Base-by-base conservation (phyloP, 2,113 vertebrate genomes). In the Odontophorus gujanensis region DNA sequence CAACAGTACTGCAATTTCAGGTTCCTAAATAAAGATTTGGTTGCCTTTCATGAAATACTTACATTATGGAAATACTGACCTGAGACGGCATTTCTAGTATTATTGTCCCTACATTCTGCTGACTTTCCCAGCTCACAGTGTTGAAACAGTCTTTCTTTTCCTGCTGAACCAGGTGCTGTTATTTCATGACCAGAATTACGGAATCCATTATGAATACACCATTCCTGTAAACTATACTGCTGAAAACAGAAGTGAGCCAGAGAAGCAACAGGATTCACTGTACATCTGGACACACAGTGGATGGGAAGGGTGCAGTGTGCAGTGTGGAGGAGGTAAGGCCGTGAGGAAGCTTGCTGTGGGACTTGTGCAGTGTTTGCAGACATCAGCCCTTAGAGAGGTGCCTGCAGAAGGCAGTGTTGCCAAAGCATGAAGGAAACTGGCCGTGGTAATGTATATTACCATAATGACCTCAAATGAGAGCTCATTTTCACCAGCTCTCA, bases 191-290 rank as follows among this genome's bases (percentile, higher is more conserved):
- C 99, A 99, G 95, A 99, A 98, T 85, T 99, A 99, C 7, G 99
- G 98, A 48, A 99, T 99, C 94, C 99, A 99, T 95, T 99, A 99
- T 8, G 99, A 99, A 93, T 99, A 99, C 96, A 99, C 99, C 4
- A 97, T 99, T 87, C 98, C 99, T n/a, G 97, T 99, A 85, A 99
- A 99, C 97, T 96, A 97, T 57, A 97, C 98, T 4, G 93, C 97
- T 63, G 98, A 98, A 85, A 97, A 97, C 85, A 97, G 92, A 43
- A 97, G 95, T 0, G 98, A 98, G 81, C 97, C 97, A 5, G 97
- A 97, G 53, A 98, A 89, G 43, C 98, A 98, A 11, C 98, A 98
- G 42, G 98, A 98, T 28, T 98, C 98, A n/a, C 96, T 99, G 86
- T 99, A 99, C 97, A 98, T 99, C 97, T 99, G 99, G 99, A 99